Base-by-base conservation (phyloP, 2,113 vertebrate species). In the Salvator merianae region DNA sequence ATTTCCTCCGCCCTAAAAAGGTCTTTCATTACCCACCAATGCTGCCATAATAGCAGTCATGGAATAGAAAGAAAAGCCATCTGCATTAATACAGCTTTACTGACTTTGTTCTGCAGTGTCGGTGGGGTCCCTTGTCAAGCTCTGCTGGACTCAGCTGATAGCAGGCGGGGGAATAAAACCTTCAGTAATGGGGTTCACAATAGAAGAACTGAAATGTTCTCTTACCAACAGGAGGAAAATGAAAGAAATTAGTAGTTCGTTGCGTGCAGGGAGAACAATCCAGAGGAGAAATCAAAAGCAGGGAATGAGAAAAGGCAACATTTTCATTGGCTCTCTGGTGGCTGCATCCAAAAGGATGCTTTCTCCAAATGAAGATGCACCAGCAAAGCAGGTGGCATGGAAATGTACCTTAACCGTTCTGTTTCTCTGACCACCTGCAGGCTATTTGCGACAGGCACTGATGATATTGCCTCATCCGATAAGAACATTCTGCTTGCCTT, bases 1-100 rank as follows among this genome's bases (percentile, higher is more conserved):
- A 95, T 95, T 94, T 93, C 81, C 70, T 80, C 72, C 88, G 81
- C 88, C 83, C 90, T 91, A 89, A 92, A n/a, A 94, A 94, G 88
- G 62, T 87, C 86, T 94, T 94, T 95, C 83, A 91, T 95, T 94
- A 84, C 87, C 89, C 90, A 82, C 84, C 87, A 91, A 38, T 86
- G 84, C 86, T 88, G 87, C 86, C 71, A 32, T 87, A 95, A 93
- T 62, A 92, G 70, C 90, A 93, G 85, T 83, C 66, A 81, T 85
- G 85, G 79, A 88, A 90, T 7, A 63, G 81, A 85, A 93, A 91
- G 80, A 79, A 93, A 93, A 94, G 76, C 55, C 75, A 84, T 84
- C 87, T 80, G 83, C 93, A 93, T 92, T 89, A 93, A 91, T 86
- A 68, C 32, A 85, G 86, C 89, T 91, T 85, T 87, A 36, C 88